Evolutionary conservation across 2,113 vertebrate genomes (phyloP).

Genomic region (Quiscalus mexicanus): DNA sequence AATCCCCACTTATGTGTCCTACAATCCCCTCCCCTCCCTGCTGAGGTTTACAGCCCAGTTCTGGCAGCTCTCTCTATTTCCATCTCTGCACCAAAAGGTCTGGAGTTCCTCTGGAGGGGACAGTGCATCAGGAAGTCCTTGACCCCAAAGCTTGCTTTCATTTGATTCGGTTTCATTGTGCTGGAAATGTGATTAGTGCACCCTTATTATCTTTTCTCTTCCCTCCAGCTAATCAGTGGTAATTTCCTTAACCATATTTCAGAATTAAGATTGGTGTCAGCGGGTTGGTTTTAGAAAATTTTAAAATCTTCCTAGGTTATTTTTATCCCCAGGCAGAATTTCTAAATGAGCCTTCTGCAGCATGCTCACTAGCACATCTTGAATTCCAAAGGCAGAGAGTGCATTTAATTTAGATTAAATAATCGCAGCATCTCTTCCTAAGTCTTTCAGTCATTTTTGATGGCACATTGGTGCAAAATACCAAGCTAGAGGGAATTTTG

Average conservation of each 20-base stretch:
- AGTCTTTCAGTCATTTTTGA: conserved; percentile 14
- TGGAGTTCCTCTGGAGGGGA: not conserved
- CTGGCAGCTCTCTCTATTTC: not conserved
- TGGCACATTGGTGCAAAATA: conserved; percentile 29
- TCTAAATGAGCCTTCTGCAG: conserved; percentile 23
- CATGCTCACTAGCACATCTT: not conserved
- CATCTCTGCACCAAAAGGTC: not conserved
- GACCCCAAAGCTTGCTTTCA: not conserved
- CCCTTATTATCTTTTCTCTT: conserved; percentile 19
- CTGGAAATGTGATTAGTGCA: conserved; percentile 33
- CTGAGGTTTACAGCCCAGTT: not conserved
- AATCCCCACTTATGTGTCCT: not conserved
- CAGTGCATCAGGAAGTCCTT: not conserved
- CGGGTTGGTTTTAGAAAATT: conserved; percentile 50
- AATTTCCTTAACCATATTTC: conserved; percentile 56
- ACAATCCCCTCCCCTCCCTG: not conserved
- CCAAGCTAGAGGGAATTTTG: not conserved
- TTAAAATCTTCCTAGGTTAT: conserved; percentile 47
- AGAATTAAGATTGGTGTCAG: conserved; percentile 51
- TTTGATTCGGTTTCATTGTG: not conserved
- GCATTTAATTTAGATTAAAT: conserved; percentile 3
- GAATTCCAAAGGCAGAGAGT: not conserved
- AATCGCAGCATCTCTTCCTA: not conserved
- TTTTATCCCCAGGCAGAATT: conserved; percentile 44
- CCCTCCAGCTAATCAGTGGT: conserved; percentile 28